Percentiles rank a stretch among this genome's conserved stretches.
Evolutionary conservation across 2,797 vertebrate species (phyloP).

Genomic region (Poecilia picta): DNA sequence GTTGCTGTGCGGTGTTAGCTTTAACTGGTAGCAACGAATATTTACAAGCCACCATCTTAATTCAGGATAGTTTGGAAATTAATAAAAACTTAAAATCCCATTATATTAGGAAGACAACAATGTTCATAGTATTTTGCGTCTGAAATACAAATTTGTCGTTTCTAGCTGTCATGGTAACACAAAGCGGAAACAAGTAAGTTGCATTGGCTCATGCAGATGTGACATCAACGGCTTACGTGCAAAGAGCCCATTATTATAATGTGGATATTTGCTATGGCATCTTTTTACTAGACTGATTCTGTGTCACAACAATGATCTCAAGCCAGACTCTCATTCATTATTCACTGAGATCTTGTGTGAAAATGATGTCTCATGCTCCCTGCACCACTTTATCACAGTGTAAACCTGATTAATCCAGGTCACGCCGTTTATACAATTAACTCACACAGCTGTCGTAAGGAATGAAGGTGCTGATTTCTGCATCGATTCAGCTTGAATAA

Average conservation of each 20-base stretch:
- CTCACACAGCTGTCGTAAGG: neutral
- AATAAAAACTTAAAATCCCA: no score
- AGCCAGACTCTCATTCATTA: neutral
- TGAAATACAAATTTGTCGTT: no score
- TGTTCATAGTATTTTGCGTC: no score
- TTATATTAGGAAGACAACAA: no score
- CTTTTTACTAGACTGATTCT: neutral
- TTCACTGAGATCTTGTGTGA: slow-evolving; percentile 1
- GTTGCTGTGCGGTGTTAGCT: no score
- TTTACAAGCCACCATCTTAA: no score
- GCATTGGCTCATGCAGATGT: no score
- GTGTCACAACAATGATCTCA: neutral
- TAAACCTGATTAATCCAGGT: neutral
- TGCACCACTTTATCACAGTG: neutral
- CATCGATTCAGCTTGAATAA: neutral
- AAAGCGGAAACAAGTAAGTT: no score
- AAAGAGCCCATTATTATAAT: neutral
- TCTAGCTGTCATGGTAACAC: no score
- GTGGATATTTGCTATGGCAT: neutral
- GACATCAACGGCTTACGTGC: no score
- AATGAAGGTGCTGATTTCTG: neutral
- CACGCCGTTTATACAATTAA: neutral
- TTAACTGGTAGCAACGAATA: no score
- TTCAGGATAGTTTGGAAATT: no score
- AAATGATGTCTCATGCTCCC: slow-evolving; percentile 2